A percentile compares a stretch with the other conserved stretches of the same genome.
These are phyloP conservation scores for Cantharis nigra DNA, from an alignment of 2,888 invertebrate genomes.

Conservation along the genomic window DNA sequence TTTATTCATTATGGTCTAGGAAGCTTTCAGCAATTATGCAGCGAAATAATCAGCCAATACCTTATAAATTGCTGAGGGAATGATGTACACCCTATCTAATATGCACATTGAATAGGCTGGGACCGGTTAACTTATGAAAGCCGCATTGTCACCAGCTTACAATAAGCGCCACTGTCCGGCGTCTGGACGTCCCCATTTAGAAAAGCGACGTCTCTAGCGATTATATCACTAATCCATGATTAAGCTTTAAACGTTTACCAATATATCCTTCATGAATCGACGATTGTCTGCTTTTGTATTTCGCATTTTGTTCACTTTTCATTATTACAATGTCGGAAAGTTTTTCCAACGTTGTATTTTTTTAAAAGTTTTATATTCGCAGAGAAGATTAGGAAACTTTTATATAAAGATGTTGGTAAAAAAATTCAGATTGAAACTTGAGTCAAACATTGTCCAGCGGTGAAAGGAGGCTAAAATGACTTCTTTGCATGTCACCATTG, in stretches of 20 bases:
- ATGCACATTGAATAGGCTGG: constrained; percentile 39
- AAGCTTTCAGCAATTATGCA: constrained; percentile 36
- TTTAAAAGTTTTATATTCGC: constrained; percentile 25
- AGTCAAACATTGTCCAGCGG: constrained; percentile 49
- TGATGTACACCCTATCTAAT: constrained; percentile 41
- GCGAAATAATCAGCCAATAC: constrained; percentile 39
- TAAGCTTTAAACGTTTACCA: not conserved
- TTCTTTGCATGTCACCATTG: constrained; percentile 54
- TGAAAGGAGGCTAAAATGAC: constrained; percentile 52
- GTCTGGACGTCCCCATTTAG: constrained; percentile 27
- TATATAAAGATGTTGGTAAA: constrained; percentile 36
- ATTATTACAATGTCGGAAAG: constrained; percentile 5
- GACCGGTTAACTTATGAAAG: constrained; percentile 38
- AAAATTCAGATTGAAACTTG: constrained; percentile 50
- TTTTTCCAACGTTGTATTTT: constrained; percentile 13
- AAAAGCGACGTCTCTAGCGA: constrained; percentile 17
- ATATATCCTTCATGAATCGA: not conserved
- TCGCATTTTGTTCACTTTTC: not conserved
- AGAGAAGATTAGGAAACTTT: constrained; percentile 31
- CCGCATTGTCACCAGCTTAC: constrained; percentile 32
- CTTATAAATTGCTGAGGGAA: constrained; percentile 38
- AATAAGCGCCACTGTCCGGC: constrained; percentile 33
- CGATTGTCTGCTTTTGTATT: not conserved
- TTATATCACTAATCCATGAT: constrained; percentile 16
- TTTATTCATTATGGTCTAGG: constrained; percentile 1